phyloP scores from a whole-genome alignment of 2,113 vertebrate genomes.

The Tauraco erythrolophus region DNA sequence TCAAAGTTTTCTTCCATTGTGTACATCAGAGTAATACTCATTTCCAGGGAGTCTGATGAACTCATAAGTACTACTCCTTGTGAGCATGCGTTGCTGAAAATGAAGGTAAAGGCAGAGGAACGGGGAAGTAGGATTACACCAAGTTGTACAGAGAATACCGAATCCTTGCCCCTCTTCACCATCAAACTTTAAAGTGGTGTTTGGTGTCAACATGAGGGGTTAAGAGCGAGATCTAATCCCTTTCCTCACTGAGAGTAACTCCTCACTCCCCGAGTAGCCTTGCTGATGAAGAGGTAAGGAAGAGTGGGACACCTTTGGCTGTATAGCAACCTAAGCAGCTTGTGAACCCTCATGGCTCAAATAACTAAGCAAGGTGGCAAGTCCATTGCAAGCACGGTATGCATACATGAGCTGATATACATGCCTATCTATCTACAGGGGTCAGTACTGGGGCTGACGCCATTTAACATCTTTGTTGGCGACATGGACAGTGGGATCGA shows the following conservation, averaged over 20 bases:
- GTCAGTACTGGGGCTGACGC: too few species aligned
- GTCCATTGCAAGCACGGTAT: not conserved
- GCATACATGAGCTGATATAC: not conserved
- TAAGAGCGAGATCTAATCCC: not conserved
- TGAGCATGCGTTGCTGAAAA: not conserved
- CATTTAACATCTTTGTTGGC: too few species aligned
- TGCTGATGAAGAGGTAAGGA: not conserved
- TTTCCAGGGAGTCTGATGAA: not conserved
- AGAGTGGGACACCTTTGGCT: not conserved
- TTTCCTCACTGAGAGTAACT: not conserved
- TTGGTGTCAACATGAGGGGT: not conserved
- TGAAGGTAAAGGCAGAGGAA: not conserved
- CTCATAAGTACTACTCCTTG: not conserved
- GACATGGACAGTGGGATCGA: too few species aligned
- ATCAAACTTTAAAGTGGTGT: not conserved
- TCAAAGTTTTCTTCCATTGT: not conserved
- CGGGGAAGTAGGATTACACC: not conserved
- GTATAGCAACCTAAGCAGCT: not conserved
- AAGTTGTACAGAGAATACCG: not conserved
- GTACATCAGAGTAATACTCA: not conserved
- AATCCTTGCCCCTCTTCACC: not conserved
- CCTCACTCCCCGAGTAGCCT: accelerated
- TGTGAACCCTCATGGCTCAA: not conserved
- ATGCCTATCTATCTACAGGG: not conserved
- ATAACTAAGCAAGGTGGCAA: not conserved